Conservation (phyloP, 2,797 vertebrate genomes). For the Rhinophrynus dorsalis region DNA sequence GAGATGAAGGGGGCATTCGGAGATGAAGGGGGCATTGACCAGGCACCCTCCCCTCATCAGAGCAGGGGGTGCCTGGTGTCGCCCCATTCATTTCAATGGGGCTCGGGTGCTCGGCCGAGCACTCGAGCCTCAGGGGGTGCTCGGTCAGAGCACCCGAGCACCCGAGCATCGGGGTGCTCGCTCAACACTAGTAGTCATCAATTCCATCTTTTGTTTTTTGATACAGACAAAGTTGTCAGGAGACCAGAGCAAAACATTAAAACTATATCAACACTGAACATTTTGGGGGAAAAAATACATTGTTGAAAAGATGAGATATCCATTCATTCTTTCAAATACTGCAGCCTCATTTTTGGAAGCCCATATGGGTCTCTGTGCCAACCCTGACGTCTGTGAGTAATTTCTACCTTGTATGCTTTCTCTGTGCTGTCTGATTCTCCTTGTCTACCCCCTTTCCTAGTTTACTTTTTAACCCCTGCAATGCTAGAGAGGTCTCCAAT, state of each 20-base stretch:
- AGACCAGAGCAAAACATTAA: neutral
- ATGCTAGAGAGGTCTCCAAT: too few relatives aligned
- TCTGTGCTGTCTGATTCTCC: neutral
- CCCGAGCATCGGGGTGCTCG: too few relatives aligned
- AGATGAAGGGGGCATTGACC: too few relatives aligned
- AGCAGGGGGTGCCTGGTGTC: too few relatives aligned
- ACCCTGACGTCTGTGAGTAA: neutral
- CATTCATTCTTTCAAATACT: neutral
- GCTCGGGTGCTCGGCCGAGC: too few relatives aligned
- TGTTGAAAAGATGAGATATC: neutral
- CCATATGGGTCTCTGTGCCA: neutral
- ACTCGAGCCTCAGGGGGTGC: too few relatives aligned
- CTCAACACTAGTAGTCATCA: too few relatives aligned
- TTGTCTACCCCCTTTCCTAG: neutral
- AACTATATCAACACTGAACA: neutral
- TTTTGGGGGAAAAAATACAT: neutral
- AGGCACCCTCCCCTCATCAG: too few relatives aligned
- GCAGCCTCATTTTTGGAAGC: constrained; percentile 17
- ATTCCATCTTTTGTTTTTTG: neutral
- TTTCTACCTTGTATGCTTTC: neutral
- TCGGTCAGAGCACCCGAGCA: too few relatives aligned
- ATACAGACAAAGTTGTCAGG: neutral
- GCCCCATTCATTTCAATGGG: too few relatives aligned
- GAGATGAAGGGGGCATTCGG: too few relatives aligned
- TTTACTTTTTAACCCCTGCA: neutral